A percentile compares a stretch with the other conserved stretches of the same genome.
Conservation (phyloP, 1,140 invertebrate genomes). For the Procambarus virginalis region DNA sequence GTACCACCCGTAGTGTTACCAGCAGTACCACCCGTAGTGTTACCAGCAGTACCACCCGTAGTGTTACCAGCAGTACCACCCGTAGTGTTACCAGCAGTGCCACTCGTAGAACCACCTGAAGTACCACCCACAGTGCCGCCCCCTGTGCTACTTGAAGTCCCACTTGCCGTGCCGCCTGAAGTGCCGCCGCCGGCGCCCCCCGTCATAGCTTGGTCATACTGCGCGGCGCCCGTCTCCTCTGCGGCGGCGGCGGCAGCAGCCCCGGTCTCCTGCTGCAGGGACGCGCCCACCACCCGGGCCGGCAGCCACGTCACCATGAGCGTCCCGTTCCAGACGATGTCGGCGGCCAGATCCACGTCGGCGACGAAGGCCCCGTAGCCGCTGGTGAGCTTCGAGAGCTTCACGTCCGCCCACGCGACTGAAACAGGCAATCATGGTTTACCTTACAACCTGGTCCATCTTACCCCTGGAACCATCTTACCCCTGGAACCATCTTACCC, state of each 20-base stretch:
- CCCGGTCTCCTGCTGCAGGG: not conserved
- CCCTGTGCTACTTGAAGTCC: not conserved
- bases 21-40: not conserved
- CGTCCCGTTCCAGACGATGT: conserved; percentile 61
- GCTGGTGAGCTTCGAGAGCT: conserved; percentile 1
- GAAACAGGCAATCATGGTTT: not conserved
- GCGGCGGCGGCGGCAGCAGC: not conserved
- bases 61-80: not conserved
- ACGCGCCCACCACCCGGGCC: conserved; percentile 30
- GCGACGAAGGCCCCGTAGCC: conserved; percentile 62
- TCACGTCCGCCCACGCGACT: conserved; percentile 56
- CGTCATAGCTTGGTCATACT: too few relatives aligned
- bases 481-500: too few relatives aligned
- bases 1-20: too few relatives aligned
- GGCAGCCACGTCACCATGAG: conserved; percentile 47
- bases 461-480: too few relatives aligned
- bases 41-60: not conserved
- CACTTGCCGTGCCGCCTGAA: not conserved
- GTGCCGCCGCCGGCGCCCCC: too few relatives aligned
- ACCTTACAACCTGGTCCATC: too few relatives aligned
- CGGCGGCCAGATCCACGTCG: conserved; percentile 41
- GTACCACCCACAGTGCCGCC: not conserved
- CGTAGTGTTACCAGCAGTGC: not conserved
- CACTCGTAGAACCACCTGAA: not conserved
- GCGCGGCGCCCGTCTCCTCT: not conserved